Percentiles rank a stretch among this genome's conserved stretches.
Conservation (phyloP, 2,113 vertebrate species). For the Gallinago paraguaiae region DNA sequence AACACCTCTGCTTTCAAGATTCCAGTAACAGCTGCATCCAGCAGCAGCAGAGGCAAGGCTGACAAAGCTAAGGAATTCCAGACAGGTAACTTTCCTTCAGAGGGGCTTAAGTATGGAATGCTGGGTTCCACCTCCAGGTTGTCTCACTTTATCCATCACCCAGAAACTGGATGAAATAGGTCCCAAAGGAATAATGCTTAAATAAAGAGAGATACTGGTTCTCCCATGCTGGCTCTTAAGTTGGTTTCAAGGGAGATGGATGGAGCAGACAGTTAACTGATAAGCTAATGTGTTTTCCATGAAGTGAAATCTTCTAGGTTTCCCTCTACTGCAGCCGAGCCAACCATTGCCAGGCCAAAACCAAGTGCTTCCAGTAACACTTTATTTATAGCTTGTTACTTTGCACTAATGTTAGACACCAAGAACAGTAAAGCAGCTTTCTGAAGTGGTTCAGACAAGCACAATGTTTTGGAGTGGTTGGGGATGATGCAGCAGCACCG, state of each 20-base stretch:
- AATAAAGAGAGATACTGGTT: background rate
- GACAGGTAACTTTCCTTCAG: background rate
- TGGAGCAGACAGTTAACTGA: background rate
- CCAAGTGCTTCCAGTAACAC: background rate
- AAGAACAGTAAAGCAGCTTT: background rate
- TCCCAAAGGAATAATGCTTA: background rate
- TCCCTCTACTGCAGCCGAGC: background rate
- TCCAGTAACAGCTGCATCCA: background rate
- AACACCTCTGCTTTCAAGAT: background rate
- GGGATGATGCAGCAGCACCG: background rate
- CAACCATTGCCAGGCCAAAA: background rate
- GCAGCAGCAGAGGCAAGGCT: background rate
- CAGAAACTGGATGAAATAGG: background rate
- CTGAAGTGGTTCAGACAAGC: background rate
- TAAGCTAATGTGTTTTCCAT: background rate
- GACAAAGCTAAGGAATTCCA: background rate
- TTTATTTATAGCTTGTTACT: slow-evolving; percentile 11
- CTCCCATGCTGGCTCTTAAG: background rate
- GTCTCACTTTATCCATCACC: background rate
- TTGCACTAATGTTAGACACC: background rate
- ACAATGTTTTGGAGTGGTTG: background rate
- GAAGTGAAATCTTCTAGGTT: background rate
- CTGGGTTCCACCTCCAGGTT: background rate
- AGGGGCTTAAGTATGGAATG: background rate
- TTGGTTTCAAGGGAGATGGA: background rate